Conservation (phyloP, 2,113 vertebrate genomes). For the Crocuta crocuta region DNA sequence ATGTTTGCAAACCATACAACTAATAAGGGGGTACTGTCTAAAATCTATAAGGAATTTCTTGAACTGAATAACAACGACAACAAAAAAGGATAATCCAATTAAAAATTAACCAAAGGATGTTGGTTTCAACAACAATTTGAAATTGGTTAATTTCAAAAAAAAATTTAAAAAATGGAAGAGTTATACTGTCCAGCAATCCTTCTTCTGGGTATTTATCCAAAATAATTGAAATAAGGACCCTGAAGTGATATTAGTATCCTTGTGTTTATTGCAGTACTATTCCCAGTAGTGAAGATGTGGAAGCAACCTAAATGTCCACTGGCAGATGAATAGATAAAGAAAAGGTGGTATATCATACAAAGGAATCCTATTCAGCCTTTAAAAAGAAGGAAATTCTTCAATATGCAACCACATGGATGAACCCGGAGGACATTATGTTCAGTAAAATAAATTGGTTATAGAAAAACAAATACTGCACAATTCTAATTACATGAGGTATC, state of each 20-base stretch:
- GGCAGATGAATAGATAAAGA: background rate
- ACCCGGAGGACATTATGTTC: background rate
- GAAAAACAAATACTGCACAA: background rate
- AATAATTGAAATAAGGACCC: background rate
- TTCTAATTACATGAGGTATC: background rate
- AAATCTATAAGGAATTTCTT: background rate
- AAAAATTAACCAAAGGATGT: background rate
- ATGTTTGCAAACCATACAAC: background rate
- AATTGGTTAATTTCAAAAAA: background rate
- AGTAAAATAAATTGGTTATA: background rate
- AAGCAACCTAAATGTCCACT: background rate
- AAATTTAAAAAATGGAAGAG: background rate
- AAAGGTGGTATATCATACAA: background rate
- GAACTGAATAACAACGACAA: background rate
- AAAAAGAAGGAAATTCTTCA: background rate
- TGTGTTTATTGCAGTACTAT: background rate
- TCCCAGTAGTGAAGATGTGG: background rate
- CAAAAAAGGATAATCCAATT: background rate
- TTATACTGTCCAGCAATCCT: background rate
- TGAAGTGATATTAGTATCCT: background rate
- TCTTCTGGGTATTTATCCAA: background rate
- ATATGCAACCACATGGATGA: background rate
- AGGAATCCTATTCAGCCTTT: background rate
- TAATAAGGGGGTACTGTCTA: background rate
- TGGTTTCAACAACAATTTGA: no score